Conservation (phyloP, 2,113 vertebrate species). For the Mus spicilegus region DNA sequence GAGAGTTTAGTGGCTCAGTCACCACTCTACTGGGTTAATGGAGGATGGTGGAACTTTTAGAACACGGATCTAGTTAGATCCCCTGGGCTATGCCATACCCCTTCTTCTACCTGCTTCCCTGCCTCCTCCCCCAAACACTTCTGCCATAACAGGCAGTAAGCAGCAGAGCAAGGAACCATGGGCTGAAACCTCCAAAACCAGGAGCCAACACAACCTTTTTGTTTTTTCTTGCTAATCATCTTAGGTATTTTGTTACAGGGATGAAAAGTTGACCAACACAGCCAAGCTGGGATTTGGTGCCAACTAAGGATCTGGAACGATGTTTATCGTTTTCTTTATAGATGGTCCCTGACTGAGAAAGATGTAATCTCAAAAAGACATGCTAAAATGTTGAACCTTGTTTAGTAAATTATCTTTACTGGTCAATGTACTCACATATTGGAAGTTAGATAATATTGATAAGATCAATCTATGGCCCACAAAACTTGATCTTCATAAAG, state of each 20-base stretch:
- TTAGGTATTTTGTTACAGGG: not conserved
- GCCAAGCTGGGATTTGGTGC: not conserved
- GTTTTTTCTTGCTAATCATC: not conserved
- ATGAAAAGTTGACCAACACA: not conserved
- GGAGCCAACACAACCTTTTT: not conserved
- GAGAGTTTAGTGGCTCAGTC: not conserved
- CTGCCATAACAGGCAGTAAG: not conserved
- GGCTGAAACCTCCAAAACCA: not conserved
- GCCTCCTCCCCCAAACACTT: too few species aligned
- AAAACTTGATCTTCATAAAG: not conserved
- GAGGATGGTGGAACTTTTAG: not conserved
- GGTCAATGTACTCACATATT: not conserved
- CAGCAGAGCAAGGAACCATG: not conserved
- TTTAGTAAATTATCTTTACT: not conserved
- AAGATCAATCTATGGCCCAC: not conserved
- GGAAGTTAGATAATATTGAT: not conserved
- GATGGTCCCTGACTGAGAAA: not conserved
- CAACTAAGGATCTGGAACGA: not conserved
- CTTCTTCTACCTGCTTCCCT: not conserved
- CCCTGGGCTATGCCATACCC: too few species aligned
- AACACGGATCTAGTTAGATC: not conserved
- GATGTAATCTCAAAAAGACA: not conserved
- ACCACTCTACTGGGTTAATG: too few species aligned
- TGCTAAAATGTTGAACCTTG: constrained; percentile 6
- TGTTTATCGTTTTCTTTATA: not conserved